Conservation (phyloP, 2,797 vertebrate genomes). For the Apodemus agrarius region DNA sequence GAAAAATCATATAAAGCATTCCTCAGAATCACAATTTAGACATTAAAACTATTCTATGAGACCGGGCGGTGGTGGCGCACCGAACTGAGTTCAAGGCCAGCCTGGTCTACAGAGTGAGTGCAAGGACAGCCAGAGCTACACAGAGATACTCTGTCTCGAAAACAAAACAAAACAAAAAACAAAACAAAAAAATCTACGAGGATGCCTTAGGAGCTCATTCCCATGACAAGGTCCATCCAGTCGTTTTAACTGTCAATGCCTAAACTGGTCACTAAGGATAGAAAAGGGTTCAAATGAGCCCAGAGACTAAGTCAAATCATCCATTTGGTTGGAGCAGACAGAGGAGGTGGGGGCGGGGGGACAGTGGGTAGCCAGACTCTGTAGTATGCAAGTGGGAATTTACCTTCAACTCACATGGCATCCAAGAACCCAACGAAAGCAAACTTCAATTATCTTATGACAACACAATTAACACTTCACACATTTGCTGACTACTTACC, state of each 20-base stretch:
- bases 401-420: neutral
- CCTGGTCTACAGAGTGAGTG: too few species aligned
- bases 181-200: neutral
- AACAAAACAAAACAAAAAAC: too few species aligned
- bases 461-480: conserved; percentile 42
- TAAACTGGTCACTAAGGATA: neutral
- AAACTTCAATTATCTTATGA: conserved; percentile 50
- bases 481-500: neutral
- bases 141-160: too few species aligned
- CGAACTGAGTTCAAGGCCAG: too few species aligned
- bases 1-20: neutral
- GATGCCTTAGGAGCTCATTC: neutral
- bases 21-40: neutral
- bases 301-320: neutral
- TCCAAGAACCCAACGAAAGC: conserved; percentile 61
- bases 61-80: too few species aligned
- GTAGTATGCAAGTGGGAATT: neutral
- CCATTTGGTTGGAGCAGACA: neutral
- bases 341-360: neutral
- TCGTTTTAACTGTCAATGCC: neutral
- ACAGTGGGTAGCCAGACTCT: neutral
- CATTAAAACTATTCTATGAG: neutral
- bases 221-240: neutral
- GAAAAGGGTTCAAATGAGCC: conserved; percentile 8
- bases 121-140: too few species aligned